Evolutionary conservation across 2,113 vertebrate genomes (phyloP).

Genomic region (Pelecanus crispus): DNA sequence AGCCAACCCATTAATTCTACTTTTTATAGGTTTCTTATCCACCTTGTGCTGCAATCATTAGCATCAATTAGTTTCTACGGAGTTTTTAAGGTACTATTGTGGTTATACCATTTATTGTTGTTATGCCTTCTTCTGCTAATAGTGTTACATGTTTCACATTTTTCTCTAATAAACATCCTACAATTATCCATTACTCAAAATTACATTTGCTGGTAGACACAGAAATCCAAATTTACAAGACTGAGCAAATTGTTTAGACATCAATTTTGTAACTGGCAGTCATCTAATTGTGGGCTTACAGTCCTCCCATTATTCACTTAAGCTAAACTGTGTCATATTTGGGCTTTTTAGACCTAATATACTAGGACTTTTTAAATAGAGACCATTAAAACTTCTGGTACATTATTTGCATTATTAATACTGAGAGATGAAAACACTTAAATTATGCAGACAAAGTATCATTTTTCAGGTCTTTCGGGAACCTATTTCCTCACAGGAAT

Average conservation of each 20-base stretch:
- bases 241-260: conserved; percentile 3
- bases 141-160: neutral
- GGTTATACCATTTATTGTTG: neutral
- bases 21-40: conserved; percentile 16
- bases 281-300: neutral
- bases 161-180: conserved; percentile 21
- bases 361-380: neutral
- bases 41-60: neutral
- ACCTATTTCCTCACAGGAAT: neutral
- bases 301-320: conserved; percentile 11
- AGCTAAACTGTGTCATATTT: neutral
- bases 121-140: conserved; percentile 25
- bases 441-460: conserved; percentile 26
- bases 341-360: conserved; percentile 30
- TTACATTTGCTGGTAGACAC: conserved; percentile 13
- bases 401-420: conserved; percentile 58
- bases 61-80: conserved; percentile 38
- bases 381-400: neutral
- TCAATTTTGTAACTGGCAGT: neutral
- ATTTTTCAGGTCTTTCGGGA: conserved; percentile 15
- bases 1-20: neutral
- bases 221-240: conserved; percentile 30
- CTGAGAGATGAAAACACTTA: conserved; percentile 16
- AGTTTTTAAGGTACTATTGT: neutral
- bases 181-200: conserved; percentile 39